phyloP scores from a whole-genome alignment of 2,113 vertebrate genomes.

The Periophthalmodon schlosseri region DNA sequence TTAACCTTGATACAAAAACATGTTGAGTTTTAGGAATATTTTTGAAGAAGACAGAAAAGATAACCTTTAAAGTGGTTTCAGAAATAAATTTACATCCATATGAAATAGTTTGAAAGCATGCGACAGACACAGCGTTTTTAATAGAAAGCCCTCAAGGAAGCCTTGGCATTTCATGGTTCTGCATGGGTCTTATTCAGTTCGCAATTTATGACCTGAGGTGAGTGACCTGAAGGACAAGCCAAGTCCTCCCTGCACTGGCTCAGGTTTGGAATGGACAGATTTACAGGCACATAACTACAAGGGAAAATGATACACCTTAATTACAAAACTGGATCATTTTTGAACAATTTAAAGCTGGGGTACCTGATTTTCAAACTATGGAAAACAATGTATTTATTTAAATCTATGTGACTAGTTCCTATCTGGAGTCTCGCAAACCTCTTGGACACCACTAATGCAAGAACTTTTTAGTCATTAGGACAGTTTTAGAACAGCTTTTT shows the following conservation, averaged over 20 bases:
- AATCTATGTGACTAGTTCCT: too few relatives aligned
- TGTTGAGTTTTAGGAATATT: too few relatives aligned
- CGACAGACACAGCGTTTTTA: constrained; percentile 12
- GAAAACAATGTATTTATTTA: too few relatives aligned
- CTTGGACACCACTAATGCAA: too few relatives aligned
- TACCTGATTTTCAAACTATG: too few relatives aligned
- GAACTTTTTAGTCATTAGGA: too few relatives aligned
- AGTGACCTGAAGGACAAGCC: constrained; percentile 56
- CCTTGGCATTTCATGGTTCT: constrained; percentile 58
- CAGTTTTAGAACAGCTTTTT: too few relatives aligned
- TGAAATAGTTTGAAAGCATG: constrained; percentile 1
- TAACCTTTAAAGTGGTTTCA: too few relatives aligned
- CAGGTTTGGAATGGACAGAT: constrained; percentile 45
- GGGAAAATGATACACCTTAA: constrained; percentile 30
- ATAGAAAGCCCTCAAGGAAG: constrained; percentile 49
- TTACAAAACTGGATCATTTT: constrained; percentile 10
- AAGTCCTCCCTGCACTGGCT: constrained; percentile 41
- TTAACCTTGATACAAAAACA: too few relatives aligned
- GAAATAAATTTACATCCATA: background rate
- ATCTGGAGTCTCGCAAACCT: too few relatives aligned
- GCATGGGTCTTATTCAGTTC: constrained; percentile 53
- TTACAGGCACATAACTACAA: constrained; percentile 50
- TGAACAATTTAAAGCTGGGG: too few relatives aligned
- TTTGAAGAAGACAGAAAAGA: too few relatives aligned
- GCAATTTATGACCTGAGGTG: constrained; percentile 52